Base-by-base conservation (phyloP, 2,113 vertebrate species). In the Globicephala melas region DNA sequence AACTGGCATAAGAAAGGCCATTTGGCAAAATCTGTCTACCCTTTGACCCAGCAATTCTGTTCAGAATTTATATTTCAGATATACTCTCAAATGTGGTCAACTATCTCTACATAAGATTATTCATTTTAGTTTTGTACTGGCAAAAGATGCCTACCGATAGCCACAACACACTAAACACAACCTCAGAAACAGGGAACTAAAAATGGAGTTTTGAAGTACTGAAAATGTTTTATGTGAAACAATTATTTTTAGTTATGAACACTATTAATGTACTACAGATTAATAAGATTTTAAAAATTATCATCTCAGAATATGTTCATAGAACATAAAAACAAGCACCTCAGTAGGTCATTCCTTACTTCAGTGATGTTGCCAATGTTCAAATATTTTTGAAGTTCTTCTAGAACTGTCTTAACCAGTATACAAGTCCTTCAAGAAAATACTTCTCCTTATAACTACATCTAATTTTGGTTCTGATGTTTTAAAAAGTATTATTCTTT, bases 31-130 rank as follows among this genome's bases (percentile, higher is more conserved):
- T 44, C 38, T 31, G 70, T 53, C 17, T 44, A 71, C 38, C 15
- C 50, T 81, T 80, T 94, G 47, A 88, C 15, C 13, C 10, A 90
- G 50, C 68, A 71, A 91, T 44, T 94, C 58, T 63, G 82, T 47
- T 96, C 11, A 89, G 47, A 95, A 97, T n/a, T 89, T 86, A 9
- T 31, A 93, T 33, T 92, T 92, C 47, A 87, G n/a, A 79, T 82
- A 92, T 17, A 74, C 3, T 53, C 38, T 87, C 3, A 50, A 31
- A 82, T 47, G n/a, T 81, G 41, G 47, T 77, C 73, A 85, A 77
- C 83, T 74, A 65, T 91, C 89, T 93, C 36, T 73, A 77, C 2
- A 9, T 88, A 80, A 84, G 21, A 70, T 76, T 81, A 84, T 62
- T 89, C 7, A 93, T 85, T 96, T 67, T 3, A 88, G 28, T 2